Evolutionary conservation across 2,888 invertebrate species (phyloP).

Genomic region (Ennomos erosarius): DNA sequence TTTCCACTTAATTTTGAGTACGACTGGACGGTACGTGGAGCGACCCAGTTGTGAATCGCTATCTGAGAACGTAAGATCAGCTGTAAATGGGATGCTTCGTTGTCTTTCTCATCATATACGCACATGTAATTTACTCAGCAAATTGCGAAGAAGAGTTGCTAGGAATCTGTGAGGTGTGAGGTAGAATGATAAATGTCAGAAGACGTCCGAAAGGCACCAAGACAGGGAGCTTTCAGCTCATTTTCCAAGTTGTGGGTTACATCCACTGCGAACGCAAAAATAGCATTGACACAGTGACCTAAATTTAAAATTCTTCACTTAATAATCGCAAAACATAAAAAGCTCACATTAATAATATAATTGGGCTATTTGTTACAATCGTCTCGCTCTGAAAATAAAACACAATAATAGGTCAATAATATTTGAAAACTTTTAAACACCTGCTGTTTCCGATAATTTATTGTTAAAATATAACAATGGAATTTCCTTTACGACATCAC

Average conservation of each 20-base stretch:
- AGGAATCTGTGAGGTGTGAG: too few relatives aligned
- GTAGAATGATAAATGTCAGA: too few relatives aligned
- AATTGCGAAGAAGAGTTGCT: too few relatives aligned
- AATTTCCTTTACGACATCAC: constrained; percentile 41
- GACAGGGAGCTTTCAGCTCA: too few relatives aligned
- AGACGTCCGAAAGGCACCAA: too few relatives aligned
- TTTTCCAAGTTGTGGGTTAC: too few relatives aligned
- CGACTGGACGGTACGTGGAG: neutral
- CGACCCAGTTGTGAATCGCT: neutral
- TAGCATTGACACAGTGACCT: too few relatives aligned
- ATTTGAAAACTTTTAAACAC: constrained; percentile 36
- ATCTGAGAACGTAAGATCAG: neutral
- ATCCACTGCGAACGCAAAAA: too few relatives aligned
- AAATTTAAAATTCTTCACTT: neutral
- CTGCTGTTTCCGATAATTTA: constrained; percentile 42
- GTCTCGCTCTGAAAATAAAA: constrained; percentile 28
- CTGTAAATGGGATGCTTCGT: too few relatives aligned
- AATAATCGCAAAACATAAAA: constrained; percentile 5
- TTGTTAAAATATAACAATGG: constrained; percentile 41
- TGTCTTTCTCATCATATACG: too few relatives aligned
- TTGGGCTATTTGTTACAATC: constrained; percentile 25
- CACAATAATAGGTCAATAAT: constrained; percentile 34
- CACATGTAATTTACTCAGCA: too few relatives aligned
- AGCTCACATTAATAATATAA: constrained; percentile 22
- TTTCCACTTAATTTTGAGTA: constrained; percentile 9